Evolutionary conservation across 2,113 vertebrate genomes (phyloP).

Genomic region (Fregata magnificens): DNA sequence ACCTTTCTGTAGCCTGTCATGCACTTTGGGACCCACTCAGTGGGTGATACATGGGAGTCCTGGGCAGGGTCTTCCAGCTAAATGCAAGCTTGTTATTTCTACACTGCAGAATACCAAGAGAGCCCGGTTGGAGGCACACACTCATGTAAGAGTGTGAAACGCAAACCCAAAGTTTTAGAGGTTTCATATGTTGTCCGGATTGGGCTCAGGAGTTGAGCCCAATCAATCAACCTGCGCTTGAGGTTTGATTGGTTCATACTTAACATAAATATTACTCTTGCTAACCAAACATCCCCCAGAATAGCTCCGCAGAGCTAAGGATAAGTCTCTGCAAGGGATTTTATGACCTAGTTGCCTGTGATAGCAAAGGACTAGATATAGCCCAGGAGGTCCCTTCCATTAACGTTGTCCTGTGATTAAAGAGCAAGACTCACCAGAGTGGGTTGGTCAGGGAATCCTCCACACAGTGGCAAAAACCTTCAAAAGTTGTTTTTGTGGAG

Average conservation of each 20-base stretch:
- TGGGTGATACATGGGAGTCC: background rate
- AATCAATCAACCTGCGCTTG: background rate
- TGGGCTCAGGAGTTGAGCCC: background rate
- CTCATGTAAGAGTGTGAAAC: background rate
- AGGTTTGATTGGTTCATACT: slow-evolving; percentile 1
- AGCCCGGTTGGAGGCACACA: background rate
- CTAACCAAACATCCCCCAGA: background rate
- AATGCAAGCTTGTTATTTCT: background rate
- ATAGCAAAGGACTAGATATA: background rate
- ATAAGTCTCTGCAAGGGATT: background rate
- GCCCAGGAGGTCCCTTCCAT: background rate
- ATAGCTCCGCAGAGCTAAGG: background rate
- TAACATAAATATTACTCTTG: background rate
- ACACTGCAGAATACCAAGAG: background rate
- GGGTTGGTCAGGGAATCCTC: background rate
- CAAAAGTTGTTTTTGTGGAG: background rate
- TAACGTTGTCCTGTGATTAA: background rate
- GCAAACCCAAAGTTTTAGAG: background rate
- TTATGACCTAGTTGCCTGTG: background rate
- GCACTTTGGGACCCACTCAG: background rate
- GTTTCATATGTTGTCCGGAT: background rate
- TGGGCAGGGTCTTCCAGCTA: background rate
- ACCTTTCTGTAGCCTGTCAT: background rate
- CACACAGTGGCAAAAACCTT: background rate
- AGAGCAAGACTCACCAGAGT: background rate